These are phyloP conservation scores for Philonicus albiceps DNA, from an alignment of 2,888 invertebrate species.

Conservation along the genomic window DNA sequence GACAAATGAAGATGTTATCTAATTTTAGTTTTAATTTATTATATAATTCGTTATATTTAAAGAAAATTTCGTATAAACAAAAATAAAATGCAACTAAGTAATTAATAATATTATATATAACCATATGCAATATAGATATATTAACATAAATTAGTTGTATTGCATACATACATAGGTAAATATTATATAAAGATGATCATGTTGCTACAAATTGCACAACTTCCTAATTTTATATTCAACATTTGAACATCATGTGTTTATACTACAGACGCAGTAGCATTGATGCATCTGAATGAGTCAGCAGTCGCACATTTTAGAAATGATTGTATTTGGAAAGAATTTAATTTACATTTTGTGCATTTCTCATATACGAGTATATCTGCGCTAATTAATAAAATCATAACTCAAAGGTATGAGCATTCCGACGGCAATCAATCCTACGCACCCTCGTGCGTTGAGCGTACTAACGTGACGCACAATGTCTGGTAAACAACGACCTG, in stretches of 20 bases:
- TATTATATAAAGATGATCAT: neutral
- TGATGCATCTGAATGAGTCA: neutral
- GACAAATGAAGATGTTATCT: no score
- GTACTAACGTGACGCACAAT: conserved; percentile 16
- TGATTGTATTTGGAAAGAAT: neutral
- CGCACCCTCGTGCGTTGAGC: neutral
- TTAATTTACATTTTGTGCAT: neutral
- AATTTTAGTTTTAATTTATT: neutral
- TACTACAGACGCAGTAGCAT: neutral
- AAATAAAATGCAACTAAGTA: no score
- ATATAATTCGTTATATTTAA: neutral
- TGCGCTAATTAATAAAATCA: conserved; percentile 1
- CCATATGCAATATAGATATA: no score
- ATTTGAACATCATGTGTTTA: neutral
- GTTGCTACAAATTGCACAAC: neutral
- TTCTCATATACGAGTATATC: neutral
- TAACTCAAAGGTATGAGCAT: neutral
- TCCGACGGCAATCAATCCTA: neutral
- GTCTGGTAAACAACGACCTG: neutral
- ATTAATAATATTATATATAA: no score
- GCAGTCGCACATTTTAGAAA: neutral
- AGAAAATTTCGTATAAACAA: neutral
- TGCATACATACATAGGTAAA: neutral
- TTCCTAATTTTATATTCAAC: neutral
- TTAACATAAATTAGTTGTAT: no score